Evolutionary conservation across 2,888 invertebrate species (phyloP).

Genomic region (Stratiomys singularior): DNA sequence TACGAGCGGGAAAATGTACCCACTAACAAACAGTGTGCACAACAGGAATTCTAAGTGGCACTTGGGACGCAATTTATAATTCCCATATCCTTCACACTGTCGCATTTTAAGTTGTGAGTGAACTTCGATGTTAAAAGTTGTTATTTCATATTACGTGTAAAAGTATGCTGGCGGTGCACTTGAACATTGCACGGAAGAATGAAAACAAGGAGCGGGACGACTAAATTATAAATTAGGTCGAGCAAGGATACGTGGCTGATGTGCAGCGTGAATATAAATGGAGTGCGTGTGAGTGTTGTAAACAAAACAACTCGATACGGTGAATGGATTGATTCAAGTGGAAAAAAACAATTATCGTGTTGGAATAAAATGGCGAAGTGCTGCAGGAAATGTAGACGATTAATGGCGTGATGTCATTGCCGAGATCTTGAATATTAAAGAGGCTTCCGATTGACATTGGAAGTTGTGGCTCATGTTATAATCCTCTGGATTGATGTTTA

Average conservation of each 20-base stretch:
- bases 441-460: no score
- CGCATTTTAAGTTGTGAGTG: conserved; percentile 43
- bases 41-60: conserved; percentile 44
- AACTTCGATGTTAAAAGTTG: conserved; percentile 43
- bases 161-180: conserved; percentile 3
- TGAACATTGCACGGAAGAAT: conserved; percentile 20
- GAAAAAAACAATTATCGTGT: no score
- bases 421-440: no score
- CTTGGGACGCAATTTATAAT: conserved; percentile 42
- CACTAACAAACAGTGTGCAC: conserved; percentile 35
- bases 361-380: no score
- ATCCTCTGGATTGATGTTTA: no score
- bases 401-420: no score
- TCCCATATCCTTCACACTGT: conserved; percentile 42
- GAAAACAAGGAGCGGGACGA: not conserved
- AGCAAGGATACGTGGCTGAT: not conserved
- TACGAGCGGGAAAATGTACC: not conserved
- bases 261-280: no score
- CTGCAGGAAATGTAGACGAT: no score
- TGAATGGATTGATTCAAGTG: no score
- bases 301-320: no score
- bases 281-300: no score
- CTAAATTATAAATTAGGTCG: conserved; percentile 37
- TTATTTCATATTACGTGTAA: conserved; percentile 37
- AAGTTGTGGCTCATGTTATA: no score